Conservation (phyloP, 2,888 invertebrate species). For the Aradus depressus region DNA sequence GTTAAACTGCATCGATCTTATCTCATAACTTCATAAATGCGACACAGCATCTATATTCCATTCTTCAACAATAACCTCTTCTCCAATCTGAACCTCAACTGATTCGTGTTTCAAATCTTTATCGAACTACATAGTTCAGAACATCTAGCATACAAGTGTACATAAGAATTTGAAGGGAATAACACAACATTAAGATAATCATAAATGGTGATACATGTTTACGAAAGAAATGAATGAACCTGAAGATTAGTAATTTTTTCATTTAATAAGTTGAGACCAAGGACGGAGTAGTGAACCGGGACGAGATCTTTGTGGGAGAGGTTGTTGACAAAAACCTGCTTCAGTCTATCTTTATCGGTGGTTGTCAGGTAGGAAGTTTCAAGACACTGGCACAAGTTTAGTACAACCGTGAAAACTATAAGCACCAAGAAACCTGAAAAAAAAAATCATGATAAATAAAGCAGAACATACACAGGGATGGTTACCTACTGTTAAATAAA, state of each 20-base stretch:
- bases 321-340: conserved; percentile 29
- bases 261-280: conserved; percentile 58
- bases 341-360: conserved; percentile 30
- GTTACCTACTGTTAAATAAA: neutral
- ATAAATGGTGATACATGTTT: no score
- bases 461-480: neutral
- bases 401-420: neutral
- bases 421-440: neutral
- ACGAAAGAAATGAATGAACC: conserved; percentile 39
- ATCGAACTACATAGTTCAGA: no score
- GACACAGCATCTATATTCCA: no score
- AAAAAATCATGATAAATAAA: neutral
- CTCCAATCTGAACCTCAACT: no score
- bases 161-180: no score
- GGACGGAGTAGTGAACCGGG: conserved; percentile 58
- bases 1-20: no score
- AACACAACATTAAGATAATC: no score
- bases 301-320: conserved; percentile 44
- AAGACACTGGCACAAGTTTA: neutral
- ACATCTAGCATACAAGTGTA: no score
- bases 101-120: no score
- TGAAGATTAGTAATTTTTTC: conserved; percentile 46
- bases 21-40: no score
- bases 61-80: no score
- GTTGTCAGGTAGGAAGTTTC: conserved; percentile 30